Conservation (phyloP, 2,888 invertebrate genomes). For the Drymonia ruficornis region DNA sequence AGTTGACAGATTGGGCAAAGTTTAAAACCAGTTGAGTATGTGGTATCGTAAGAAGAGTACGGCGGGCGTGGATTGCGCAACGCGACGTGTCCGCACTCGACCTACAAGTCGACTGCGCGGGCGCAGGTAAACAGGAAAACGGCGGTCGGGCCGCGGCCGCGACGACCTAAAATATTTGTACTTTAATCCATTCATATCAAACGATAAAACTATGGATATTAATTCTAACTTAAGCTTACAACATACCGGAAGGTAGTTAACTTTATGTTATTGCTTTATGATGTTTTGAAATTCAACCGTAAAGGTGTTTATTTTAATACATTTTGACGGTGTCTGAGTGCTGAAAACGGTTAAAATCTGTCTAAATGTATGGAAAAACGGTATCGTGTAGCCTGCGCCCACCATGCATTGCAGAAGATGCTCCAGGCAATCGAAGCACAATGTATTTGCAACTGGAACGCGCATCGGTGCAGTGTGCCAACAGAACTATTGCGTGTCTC, state of each 20-base stretch:
- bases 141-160: slow-evolving; percentile 22
- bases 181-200: slow-evolving; percentile 28
- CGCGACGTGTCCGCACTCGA: slow-evolving; percentile 26
- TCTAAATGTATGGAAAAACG: no score
- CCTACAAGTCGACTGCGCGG: slow-evolving; percentile 37
- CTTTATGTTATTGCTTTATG: neutral
- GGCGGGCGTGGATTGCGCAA: slow-evolving; percentile 44
- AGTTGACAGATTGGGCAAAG: slow-evolving; percentile 24
- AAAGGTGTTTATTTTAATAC: no score
- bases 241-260: neutral
- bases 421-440: neutral
- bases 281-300: no score
- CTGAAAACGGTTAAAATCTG: no score
- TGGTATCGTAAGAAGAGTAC: slow-evolving; percentile 36
- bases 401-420: neutral
- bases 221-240: slow-evolving; percentile 6
- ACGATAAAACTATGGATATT: neutral
- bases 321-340: no score
- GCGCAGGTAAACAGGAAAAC: slow-evolving; percentile 55
- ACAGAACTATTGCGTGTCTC: slow-evolving; percentile 37
- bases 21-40: slow-evolving; percentile 42
- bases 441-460: slow-evolving; percentile 7
- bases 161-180: slow-evolving; percentile 24
- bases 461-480: slow-evolving; percentile 43
- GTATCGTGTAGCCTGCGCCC: no score